Conservation (phyloP, 2,797 vertebrate species). For the Rhynchonycteris naso region DNA sequence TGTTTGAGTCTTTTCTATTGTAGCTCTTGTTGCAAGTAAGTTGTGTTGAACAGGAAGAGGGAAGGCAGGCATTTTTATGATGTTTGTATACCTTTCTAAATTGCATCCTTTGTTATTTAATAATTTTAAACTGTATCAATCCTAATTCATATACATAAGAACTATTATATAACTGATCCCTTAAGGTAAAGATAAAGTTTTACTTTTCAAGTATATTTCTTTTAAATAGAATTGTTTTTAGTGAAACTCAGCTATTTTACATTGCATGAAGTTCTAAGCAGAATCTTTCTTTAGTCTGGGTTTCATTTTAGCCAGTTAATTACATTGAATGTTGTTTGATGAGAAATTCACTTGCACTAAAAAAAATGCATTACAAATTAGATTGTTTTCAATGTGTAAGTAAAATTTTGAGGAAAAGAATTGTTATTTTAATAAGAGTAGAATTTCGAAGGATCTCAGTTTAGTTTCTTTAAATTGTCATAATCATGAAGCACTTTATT, state of each 20-base stretch:
- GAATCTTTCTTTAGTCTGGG: not conserved
- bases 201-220: constrained; percentile 16
- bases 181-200: constrained; percentile 45
- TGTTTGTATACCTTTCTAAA: constrained; percentile 35
- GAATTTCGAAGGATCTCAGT: not conserved
- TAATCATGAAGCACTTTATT: not conserved
- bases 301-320: constrained; percentile 23
- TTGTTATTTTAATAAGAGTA: not conserved
- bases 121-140: constrained; percentile 22
- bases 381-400: constrained; percentile 15
- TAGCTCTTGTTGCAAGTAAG: not conserved
- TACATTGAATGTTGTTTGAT: not conserved
- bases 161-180: not conserved
- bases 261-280: constrained; percentile 21
- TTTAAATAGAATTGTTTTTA: not conserved
- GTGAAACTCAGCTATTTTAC: constrained; percentile 33
- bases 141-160: not conserved
- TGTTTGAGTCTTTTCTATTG: not conserved
- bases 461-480: constrained; percentile 31
- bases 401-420: constrained; percentile 35
- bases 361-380: constrained; percentile 2
- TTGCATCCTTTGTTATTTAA: constrained; percentile 28
- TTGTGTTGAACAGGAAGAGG: not conserved
- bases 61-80: constrained; percentile 11
- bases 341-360: constrained; percentile 34